These are phyloP conservation scores for Orgyia antiqua DNA, from an alignment of 2,888 invertebrate genomes.

Conservation along the genomic window DNA sequence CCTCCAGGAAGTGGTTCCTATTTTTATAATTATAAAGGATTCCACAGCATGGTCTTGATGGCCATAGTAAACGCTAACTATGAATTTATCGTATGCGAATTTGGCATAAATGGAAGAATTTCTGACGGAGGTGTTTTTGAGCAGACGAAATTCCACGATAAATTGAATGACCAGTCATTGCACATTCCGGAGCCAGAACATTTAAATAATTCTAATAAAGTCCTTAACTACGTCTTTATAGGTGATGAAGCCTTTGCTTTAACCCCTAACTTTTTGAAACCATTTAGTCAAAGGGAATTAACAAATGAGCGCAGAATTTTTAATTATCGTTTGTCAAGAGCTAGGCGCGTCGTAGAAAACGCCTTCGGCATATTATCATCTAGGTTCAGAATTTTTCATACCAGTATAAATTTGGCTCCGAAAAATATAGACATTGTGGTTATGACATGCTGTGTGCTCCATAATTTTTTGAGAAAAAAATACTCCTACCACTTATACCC, in stretches of 20 bases:
- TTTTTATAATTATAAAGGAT: background rate
- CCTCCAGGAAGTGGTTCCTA: background rate
- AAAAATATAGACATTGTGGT: background rate
- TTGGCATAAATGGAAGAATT: background rate
- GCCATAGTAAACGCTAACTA: background rate
- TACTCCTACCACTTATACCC: no score
- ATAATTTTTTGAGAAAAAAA: constrained; percentile 1
- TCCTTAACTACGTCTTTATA: background rate
- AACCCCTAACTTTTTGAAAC: background rate
- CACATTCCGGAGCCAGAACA: background rate
- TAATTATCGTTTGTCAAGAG: background rate
- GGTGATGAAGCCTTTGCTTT: background rate
- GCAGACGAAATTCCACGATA: background rate
- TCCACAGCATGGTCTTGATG: background rate
- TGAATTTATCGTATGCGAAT: background rate
- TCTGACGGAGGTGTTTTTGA: background rate
- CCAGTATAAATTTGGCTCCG: background rate
- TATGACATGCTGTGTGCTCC: background rate
- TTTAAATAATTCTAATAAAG: constrained; percentile 8
- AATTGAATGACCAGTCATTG: background rate
- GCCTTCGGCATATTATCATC: background rate
- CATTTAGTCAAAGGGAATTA: background rate
- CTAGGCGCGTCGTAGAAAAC: background rate
- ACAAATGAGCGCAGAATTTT: background rate
- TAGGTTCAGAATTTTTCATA: background rate